Base-by-base conservation (phyloP, 1,140 invertebrate species). In the Caenorhabditis briggsae region DNA sequence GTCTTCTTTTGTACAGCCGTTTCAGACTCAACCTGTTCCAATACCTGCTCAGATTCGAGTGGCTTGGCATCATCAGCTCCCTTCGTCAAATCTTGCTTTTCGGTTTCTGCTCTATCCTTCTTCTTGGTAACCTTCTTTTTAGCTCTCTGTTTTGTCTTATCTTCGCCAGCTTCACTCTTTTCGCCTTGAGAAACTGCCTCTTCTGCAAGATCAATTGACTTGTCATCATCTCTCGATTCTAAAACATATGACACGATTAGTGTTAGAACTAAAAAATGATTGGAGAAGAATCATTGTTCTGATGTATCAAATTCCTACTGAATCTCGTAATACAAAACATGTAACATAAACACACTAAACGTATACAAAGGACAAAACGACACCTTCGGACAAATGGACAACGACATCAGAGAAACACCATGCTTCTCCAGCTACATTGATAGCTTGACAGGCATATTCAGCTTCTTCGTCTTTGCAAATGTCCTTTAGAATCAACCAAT, bases 341-440 rank as follows among this genome's bases (percentile, higher is more conserved):
- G 43, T 9, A 64, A 83, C 48, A 58, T 8, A 23, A 33, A 14
- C 41, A 46, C 33, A 83, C 53, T 59, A 20, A 41, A 16, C 41
- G 20, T 65, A 83, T 14, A 33, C 53, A 41, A 83, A 5, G 2
- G 55, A 83, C 55, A 64, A 83, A 83, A 83, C 82, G 43, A 58
- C 41, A 87, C 86, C 86, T 84, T 87, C 48, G 16, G 64, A 70
- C 82, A 83, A 53, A 85, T 82, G 83, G 61, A 87, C 83, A 84
- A 82, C 50, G 25, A 87, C 55, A 64, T 87, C 82, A 78, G 86
- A 83, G 65, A 78, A 87, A 41, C 86, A 87, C 86, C 86, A 87
- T 48, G 86, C 86, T 64, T 87, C 86, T 46, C 86, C 86, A 53
- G 82, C 82, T 7, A 65, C 82, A 84, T 87, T 87, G 9, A 87